phyloP scores from a whole-genome alignment of 2,888 invertebrate species.

The Amphipyra tragopoginis region DNA sequence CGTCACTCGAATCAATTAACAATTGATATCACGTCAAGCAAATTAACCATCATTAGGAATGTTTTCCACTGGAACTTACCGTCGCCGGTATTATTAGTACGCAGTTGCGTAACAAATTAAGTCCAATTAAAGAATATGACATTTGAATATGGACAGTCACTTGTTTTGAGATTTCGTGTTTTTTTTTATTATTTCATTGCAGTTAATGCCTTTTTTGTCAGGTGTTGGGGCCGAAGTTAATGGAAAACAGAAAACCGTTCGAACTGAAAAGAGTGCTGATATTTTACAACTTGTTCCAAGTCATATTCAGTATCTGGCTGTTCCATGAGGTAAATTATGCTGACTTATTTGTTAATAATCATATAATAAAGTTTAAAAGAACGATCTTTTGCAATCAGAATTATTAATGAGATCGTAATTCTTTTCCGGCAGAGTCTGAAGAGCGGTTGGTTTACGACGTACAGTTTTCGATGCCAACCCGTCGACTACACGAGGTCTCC shows the following conservation, averaged over 20 bases:
- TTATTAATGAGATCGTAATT: constrained; percentile 6
- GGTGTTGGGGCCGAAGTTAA: constrained; percentile 94
- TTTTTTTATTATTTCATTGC: constrained; percentile 11
- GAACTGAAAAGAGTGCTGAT: constrained; percentile 93
- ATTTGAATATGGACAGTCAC: constrained; percentile 16
- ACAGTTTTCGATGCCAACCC: constrained; percentile 96
- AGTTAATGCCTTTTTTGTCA: constrained; percentile 65
- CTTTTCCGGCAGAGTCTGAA: constrained; percentile 87
- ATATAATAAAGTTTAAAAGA: no score
- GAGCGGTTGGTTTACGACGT: constrained; percentile 94
- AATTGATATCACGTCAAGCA: constrained; percentile 56
- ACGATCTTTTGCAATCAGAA: no score
- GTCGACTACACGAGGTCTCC: constrained; percentile 95
- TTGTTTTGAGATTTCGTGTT: constrained; percentile 13
- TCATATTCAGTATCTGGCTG: constrained; percentile 93
- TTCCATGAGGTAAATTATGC: constrained; percentile 91
- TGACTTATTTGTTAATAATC: neutral
- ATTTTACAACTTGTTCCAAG: constrained; percentile 96
- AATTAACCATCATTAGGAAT: constrained; percentile 63
- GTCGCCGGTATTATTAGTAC: constrained; percentile 20
- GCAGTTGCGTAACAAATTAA: constrained; percentile 46
- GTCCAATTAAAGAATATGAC: constrained; percentile 33
- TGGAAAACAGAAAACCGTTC: constrained; percentile 96
- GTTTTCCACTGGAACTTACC: constrained; percentile 65
- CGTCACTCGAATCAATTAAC: constrained; percentile 54